Base-by-base conservation (phyloP, 2,797 vertebrate species). In the Hephaestus fuliginosus region DNA sequence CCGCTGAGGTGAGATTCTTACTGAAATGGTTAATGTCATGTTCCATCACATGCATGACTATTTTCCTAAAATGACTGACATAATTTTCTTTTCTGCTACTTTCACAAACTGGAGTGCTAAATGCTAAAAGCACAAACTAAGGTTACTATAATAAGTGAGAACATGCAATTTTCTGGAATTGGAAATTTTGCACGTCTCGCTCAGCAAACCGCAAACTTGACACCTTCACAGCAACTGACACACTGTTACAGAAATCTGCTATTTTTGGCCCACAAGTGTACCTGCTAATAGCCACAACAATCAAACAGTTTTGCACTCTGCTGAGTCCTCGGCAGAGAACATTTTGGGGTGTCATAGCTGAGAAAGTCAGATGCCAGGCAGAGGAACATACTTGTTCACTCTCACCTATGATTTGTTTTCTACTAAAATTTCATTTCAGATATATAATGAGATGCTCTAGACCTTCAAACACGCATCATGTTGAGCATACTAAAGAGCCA, bases 201-300 rank as follows among this genome's bases (percentile, higher is more conserved):
- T 75, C n/a, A 56, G 68, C 46, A 22, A 64, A 56, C 57, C 44
- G 41, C 28, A 56, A 33, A 73, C 73, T 71, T 66, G 49, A 74
- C 70, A 74, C 60, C 55, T 74, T 72, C 14, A 44, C 14, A 64
- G 58, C 22, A 63, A 13, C 65, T 80, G 70, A 81, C 39, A 75
- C 56, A 77, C 64, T 82, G 80, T 71, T 70, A 71, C 28, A 84
- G n/a, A 75, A 33, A 86, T 83, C 49, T 68, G 63, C 51, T 86
- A 81, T 88, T 87, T 80, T 68, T 41, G 64, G 52, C 56, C 30
- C 60, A 18, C 25, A 64, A 39, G 25, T 72, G 78, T 77, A 79
- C 63, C 79, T 87, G 78, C n/a, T 88, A 85, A 86, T 46, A 85
- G 55, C 77, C 75, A 64, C 61, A 83, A 87, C 76, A 87, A 86